phyloP scores from a whole-genome alignment of 92 coral and sea anemone species.

The Plumapathes pennacea region DNA sequence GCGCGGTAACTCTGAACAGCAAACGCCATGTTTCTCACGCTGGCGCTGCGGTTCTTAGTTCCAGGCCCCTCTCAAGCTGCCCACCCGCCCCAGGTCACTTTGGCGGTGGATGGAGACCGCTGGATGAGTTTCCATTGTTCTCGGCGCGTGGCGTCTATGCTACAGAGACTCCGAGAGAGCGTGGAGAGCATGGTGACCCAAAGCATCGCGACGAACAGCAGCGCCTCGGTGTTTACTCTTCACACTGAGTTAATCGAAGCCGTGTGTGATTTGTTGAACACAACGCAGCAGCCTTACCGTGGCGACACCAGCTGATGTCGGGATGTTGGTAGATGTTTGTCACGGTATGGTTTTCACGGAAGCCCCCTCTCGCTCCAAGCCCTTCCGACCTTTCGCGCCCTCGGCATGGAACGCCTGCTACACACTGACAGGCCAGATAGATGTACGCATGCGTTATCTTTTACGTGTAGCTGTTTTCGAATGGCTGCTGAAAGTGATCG shows the following conservation, averaged over 20 bases:
- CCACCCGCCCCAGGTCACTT: conserved; percentile 51
- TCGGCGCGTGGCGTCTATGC: conserved; percentile 66
- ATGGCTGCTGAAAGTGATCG: too few species aligned
- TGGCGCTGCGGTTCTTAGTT: background rate
- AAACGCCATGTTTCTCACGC: background rate
- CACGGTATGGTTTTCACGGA: too few species aligned
- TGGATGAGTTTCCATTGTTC: conserved; percentile 78
- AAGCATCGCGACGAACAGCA: conserved; percentile 29
- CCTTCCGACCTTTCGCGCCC: too few species aligned
- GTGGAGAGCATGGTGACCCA: conserved; percentile 68
- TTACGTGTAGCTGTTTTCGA: too few species aligned
- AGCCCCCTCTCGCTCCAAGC: too few species aligned
- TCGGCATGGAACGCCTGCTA: too few species aligned
- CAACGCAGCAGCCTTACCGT: conserved; percentile 12
- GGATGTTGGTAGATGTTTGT: too few species aligned
- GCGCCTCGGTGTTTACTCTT: conserved; percentile 36
- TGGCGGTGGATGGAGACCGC: conserved; percentile 79
- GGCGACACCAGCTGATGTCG: too few species aligned
- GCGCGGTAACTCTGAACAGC: too few species aligned
- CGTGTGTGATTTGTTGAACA: conserved; percentile 36
- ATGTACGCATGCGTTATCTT: too few species aligned
- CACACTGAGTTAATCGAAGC: conserved; percentile 63
- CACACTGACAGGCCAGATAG: too few species aligned
- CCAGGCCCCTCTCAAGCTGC: conserved; percentile 12
- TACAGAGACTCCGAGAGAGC: conserved; percentile 69